These are phyloP conservation scores for Hydrolagus affinis DNA, from an alignment of 2,113 vertebrate genomes.

Conservation along the genomic window DNA sequence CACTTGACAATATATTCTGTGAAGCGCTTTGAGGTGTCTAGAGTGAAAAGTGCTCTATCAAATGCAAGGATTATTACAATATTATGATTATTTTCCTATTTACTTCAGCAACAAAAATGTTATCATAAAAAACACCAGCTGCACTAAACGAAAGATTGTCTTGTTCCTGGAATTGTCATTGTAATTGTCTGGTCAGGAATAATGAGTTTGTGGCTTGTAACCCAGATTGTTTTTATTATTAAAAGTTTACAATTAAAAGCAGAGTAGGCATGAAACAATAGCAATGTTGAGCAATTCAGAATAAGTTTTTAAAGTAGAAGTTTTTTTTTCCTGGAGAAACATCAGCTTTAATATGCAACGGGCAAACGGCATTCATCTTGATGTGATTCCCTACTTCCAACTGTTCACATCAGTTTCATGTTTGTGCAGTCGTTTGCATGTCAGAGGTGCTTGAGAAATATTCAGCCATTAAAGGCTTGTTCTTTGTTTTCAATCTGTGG, in stretches of 20 bases:
- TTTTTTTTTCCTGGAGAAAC: no score
- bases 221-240: no score
- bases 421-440: slow-evolving; percentile 30
- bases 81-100: neutral
- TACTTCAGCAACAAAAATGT: neutral
- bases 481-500: slow-evolving; percentile 62
- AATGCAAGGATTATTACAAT: neutral
- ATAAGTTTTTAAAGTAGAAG: no score
- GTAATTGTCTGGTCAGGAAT: neutral
- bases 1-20: no score
- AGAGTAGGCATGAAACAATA: no score
- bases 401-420: slow-evolving; percentile 23
- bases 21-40: no score
- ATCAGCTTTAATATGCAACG: no score
- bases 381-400: neutral
- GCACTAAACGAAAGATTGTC: neutral
- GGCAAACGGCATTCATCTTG: neutral
- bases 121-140: no score
- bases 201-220: neutral
- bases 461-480: slow-evolving; percentile 54
- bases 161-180: neutral
- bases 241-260: no score
- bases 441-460: slow-evolving; percentile 38
- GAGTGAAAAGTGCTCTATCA: no score
- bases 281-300: no score